Conservation (phyloP, 2,797 vertebrate genomes). For the Sylvia borin region DNA sequence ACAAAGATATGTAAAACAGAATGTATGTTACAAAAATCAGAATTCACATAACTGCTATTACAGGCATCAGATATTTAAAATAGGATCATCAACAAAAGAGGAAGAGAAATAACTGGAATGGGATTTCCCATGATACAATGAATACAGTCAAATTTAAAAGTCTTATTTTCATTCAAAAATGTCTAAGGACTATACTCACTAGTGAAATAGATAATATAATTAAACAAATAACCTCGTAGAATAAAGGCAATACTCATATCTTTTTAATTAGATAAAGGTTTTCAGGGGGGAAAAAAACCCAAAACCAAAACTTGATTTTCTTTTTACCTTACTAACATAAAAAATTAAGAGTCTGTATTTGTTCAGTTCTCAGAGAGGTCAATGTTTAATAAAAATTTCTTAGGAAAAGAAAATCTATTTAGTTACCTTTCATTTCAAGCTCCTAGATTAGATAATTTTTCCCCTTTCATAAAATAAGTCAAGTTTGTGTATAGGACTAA, state of each 20-base stretch:
- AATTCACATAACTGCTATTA: neutral
- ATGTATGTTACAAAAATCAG: neutral
- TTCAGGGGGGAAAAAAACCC: neutral
- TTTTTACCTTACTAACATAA: neutral
- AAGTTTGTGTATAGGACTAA: neutral
- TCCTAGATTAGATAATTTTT: neutral
- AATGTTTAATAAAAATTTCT: neutral
- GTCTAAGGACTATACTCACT: neutral
- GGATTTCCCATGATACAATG: neutral
- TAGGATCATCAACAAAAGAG: neutral
- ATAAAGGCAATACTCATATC: neutral
- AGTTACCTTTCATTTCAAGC: neutral
- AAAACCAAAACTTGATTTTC: neutral
- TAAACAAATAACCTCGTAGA: neutral
- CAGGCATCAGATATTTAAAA: neutral
- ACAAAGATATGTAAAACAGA: neutral
- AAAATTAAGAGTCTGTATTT: neutral
- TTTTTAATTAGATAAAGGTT: neutral
- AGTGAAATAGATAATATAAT: neutral
- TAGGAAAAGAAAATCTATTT: neutral
- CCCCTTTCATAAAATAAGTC: neutral
- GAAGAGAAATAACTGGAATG: neutral
- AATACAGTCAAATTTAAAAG: neutral
- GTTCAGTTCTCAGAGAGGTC: neutral
- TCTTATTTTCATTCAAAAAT: neutral